Evolutionary conservation across 2,888 invertebrate genomes (phyloP), one percentile per base, ranked within the genome.

Genomic region (Cacoxenus indagator): DNA sequence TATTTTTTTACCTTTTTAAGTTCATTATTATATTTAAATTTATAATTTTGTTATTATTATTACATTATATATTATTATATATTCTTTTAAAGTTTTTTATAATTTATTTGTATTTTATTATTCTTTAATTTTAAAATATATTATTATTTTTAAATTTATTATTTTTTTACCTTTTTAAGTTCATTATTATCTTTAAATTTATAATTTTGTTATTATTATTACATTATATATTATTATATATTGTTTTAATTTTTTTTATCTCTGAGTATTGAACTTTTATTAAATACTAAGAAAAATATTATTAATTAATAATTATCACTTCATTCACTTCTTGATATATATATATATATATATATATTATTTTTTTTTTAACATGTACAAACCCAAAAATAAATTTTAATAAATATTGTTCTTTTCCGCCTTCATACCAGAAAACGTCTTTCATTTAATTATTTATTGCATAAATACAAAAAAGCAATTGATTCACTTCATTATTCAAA

Each of bases 181-280:
- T 61, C 61, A 48, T 37, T 1, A 43, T 31, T 37, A 17, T 54
- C 26, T 8, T 27, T 11, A 2, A 54, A 22, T 22, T 55, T 3
- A 1, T 27, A 8, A 24, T 54, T 22, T 22, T 54, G 19, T 22
- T 22, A 19, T 17, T 48, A 48, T 4, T 48, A 14, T 43, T 48
- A 2, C 48, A 48, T 17, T 19, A 24, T 11, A 4, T 5, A 24
- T 24, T 22, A 22, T 54, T 17, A 24, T 46, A 17, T n/a, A 46
- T 61, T 51, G 0, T 19, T 31, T 27, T 0, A 43, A 8, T 14
- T 57, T 6, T 37, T 66, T 31, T 1, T 61, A 2, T 70, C 67
- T 71, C 64, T 62, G 67, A 54, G 26, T 51, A n/a, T n/a, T n/a
- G n/a, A n/a, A n/a, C n/a, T 51, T 51, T 17, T 19, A 11, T 51